Evolutionary conservation across 2,888 invertebrate genomes (phyloP).

Genomic region (Entomobrya proxima): DNA sequence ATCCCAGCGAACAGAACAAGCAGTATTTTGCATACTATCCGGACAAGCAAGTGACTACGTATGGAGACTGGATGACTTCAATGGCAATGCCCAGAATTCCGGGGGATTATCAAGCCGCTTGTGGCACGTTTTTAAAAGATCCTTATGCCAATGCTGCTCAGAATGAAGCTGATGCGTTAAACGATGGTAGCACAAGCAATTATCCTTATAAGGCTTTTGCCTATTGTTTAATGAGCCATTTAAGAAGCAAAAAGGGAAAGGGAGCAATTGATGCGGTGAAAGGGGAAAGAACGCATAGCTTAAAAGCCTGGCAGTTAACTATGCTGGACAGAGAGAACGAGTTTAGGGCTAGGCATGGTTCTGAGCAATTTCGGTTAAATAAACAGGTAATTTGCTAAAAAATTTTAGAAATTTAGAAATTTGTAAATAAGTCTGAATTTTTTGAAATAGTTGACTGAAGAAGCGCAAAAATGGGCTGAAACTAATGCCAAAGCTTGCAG

Average conservation of each 20-base stretch:
- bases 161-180: constrained; percentile 41
- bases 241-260: constrained; percentile 1
- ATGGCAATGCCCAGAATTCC: neutral
- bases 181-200: neutral
- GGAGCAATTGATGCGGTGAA: constrained; percentile 40
- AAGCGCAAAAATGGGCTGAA: constrained; percentile 47
- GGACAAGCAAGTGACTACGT: neutral
- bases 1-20: neutral
- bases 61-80: neutral
- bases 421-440: neutral
- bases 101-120: neutral
- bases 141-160: neutral
- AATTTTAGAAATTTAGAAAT: neutral
- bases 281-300: constrained; percentile 7
- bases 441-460: constrained; percentile 30
- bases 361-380: neutral
- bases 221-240: constrained; percentile 12
- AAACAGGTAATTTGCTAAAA: neutral
- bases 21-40: neutral
- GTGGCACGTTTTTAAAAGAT: neutral
- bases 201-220: constrained; percentile 39
- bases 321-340: constrained; percentile 58
- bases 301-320: constrained; percentile 47
- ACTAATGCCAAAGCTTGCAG: constrained; percentile 30
- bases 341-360: constrained; percentile 39